Percentiles rank a stretch among this genome's conserved stretches.
Conservation (phyloP, 2,113 vertebrate species). For the Cochlearius cochlearius region DNA sequence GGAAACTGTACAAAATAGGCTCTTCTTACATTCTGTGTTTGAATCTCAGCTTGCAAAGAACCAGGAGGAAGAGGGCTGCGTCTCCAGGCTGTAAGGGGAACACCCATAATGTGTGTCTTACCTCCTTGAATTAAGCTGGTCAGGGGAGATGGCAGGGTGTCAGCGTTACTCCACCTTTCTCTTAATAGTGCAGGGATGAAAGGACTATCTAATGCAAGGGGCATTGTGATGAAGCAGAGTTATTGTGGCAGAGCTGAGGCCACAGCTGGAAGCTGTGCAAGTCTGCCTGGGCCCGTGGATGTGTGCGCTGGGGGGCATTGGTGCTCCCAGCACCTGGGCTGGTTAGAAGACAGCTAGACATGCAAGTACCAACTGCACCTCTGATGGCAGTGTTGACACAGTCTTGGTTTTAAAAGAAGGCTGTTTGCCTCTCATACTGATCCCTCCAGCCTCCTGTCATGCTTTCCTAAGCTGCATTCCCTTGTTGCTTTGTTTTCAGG, state of each 20-base stretch:
- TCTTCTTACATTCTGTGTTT: neutral
- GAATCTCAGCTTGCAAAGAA: neutral
- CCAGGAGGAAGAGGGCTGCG: neutral
- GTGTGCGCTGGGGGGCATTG: neutral
- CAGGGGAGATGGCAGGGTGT: neutral
- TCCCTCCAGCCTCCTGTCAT: neutral
- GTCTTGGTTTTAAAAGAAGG: neutral
- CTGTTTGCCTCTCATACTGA: neutral
- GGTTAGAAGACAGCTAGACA: neutral
- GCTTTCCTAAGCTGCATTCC: neutral
- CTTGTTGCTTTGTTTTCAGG: neutral
- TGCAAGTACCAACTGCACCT: neutral
- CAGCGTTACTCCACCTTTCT: neutral
- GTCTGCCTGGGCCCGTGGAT: accelerated
- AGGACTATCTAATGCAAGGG: neutral
- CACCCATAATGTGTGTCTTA: neutral
- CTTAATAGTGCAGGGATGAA: neutral
- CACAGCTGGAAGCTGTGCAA: neutral
- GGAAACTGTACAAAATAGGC: neutral
- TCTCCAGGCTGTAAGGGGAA: neutral
- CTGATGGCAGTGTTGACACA: neutral
- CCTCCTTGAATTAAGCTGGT: neutral
- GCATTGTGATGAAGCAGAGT: neutral
- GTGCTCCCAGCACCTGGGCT: neutral
- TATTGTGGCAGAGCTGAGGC: neutral